Evolutionary conservation across 2,888 invertebrate genomes (phyloP), one percentile per base, ranked within the genome.

Genomic region (Polymixis flavicincta): DNA sequence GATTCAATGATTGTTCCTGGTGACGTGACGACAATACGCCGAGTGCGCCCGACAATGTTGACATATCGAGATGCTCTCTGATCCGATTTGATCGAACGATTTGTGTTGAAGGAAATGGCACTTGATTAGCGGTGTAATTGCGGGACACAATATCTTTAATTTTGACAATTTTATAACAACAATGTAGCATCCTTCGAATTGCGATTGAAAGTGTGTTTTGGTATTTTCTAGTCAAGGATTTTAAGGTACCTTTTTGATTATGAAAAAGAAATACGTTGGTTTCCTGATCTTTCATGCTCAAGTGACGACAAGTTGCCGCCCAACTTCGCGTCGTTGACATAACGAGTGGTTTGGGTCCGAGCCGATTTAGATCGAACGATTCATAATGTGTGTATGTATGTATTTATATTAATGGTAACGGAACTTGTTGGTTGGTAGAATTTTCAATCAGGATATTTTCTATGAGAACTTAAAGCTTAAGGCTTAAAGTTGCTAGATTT

Each of bases 51-150:
- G 60, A 81, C 77, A 57, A n/a, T 52, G 57, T 55, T 32, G 64
- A 72, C 70, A 42, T 17, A 55, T 54, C 22, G 59, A 63, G 63
- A 54, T 65, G 76, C 54, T 59, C 59, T 63, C 28, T 42, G 48
- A 55, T n/a, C 5, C 32, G 66, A 67, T 67, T 84, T 78, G 78
- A 70, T 82, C 65, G 72, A 69, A 52, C 74, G 71, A 68, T 60
- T 84, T 76, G 25, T 54, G 48, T 13, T 52, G 50, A 54, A n/a
- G 11, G 25, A 37, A 66, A 22, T 8, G 4, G 7, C 22, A 28
- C 50, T 9, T 60, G 6, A 68, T 59, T 22, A 14, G 11, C 42
- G 42, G 42, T 45, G 42, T 45, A 45, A 45, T 11, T 45, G 42
- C 11, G 42, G 9, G 13, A 42, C 42, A 42, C 9, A 42, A 42